Base-by-base conservation (phyloP, 2,888 invertebrate genomes). In the Terebella lapidaria region DNA sequence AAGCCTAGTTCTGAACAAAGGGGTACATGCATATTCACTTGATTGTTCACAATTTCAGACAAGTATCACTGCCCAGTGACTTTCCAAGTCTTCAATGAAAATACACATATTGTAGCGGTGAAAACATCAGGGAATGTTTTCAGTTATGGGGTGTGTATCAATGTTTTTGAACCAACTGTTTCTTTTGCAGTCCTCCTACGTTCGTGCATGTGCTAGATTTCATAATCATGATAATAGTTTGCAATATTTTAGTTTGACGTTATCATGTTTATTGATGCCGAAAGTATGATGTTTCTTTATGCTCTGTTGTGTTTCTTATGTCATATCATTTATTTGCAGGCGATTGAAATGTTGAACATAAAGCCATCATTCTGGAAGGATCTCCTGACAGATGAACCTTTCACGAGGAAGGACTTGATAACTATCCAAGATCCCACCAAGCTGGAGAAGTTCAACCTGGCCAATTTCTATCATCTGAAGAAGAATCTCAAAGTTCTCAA, bases 121-220 rank as follows among this genome's bases (percentile, higher is more conserved):
- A 87, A 86, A 58, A 87, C 87, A 0, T 94, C 93, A 5, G 99
- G 99, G 27, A 97, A 99, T 85, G 95, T 99, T 0, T 99, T 89
- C 80, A 90, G 90, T 0, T 87, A 89, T 83, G 96, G 99, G 74
- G 85, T 84, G 74, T 72, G 70, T 55, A 55, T 42, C 28, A 28
- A 2, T 25, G n/a, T 25, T 47, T n/a, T n/a, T n/a, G n/a, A n/a
- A n/a, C n/a, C n/a, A n/a, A n/a, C n/a, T n/a, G n/a, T n/a, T n/a
- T n/a, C n/a, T n/a, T n/a, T n/a, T n/a, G n/a, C n/a, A n/a, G n/a
- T n/a, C n/a, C n/a, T n/a, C n/a, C n/a, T n/a, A n/a, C n/a, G n/a
- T n/a, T n/a, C n/a, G n/a, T n/a, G n/a, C n/a, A n/a, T n/a, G n/a
- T n/a, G n/a, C n/a, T n/a, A n/a, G n/a, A n/a, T n/a, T n/a, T n/a